Conservation (phyloP, 2,113 vertebrate genomes). For the Chelonoidis abingdonii region DNA sequence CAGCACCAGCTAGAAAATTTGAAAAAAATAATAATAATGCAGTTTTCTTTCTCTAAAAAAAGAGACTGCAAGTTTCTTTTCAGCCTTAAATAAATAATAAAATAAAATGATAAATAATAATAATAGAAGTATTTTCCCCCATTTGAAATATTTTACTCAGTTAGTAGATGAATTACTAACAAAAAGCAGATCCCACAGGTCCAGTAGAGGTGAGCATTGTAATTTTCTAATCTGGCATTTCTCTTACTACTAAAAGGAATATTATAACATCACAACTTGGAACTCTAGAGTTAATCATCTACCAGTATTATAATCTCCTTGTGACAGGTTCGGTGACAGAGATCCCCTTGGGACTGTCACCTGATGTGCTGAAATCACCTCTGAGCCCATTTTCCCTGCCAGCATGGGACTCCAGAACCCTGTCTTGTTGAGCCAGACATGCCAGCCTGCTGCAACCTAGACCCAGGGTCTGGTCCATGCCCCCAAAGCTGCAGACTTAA, state of each 20-base stretch:
- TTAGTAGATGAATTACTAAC: constrained; percentile 15
- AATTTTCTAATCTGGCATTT: neutral
- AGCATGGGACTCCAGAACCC: too few relatives aligned
- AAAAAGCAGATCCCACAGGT: constrained; percentile 7
- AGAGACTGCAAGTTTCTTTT: constrained; percentile 13
- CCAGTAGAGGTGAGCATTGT: neutral
- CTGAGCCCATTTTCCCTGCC: too few relatives aligned
- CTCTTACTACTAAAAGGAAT: neutral
- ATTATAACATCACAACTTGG: neutral
- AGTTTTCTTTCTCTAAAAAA: neutral
- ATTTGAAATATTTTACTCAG: neutral
- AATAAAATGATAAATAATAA: constrained; percentile 18
- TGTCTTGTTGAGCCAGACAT: too few relatives aligned
- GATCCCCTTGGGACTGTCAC: too few relatives aligned
- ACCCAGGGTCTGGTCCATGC: too few relatives aligned
- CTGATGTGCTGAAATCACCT: too few relatives aligned
- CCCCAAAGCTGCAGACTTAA: too few relatives aligned
- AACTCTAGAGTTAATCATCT: neutral
- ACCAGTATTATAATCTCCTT: neutral
- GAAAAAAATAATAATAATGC: neutral
- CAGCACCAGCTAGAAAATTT: neutral
- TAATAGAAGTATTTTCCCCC: constrained; percentile 44
- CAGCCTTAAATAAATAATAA: constrained; percentile 46
- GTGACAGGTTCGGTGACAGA: too few relatives aligned
- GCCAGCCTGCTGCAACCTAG: too few relatives aligned